Evolutionary conservation across 2,113 vertebrate genomes (phyloP), one percentile per base, ranked within the genome.

Genomic region (Tenebrosternarchus preto): DNA sequence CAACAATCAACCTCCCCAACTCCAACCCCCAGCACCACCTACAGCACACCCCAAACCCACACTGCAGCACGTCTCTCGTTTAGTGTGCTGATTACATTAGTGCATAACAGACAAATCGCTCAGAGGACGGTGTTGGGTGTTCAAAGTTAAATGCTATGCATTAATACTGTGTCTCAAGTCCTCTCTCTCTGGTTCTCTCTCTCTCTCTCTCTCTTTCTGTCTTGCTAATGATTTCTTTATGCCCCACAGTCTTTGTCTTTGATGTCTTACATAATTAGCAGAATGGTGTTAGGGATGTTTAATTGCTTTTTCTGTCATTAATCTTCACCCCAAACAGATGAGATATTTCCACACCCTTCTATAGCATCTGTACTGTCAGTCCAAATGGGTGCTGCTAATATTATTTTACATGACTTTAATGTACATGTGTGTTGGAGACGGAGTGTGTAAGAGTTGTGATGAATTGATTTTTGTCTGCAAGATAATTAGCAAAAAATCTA

Each of bases 251-350:
- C 60, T 84, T 84, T 86, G 80, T 85, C 84, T 76, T 76, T 19
- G 29, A 83, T 77, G 87, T 64, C 27, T 67, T 71, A 64, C 80
- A 71, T 85, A 90, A 90, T 89, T 85, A 86, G 78, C 77, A 61
- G 83, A 88, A 89, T 57, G 73, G 84, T 78, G 78, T 87, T 86
- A 82, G 74, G 69, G 78, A 20, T 80, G 83, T 80, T 86, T 88
- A 89, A 87, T 87, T 86, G 81, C 72, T 70, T 82, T 85, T 66
- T 59, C 78, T 80, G 61, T 59, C 86, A 84, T 87, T 89, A 83
- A 88, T 87, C 85, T 86, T 81, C 71, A 86, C 60, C 61, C 70
- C 83, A 85, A 88, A 83, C 77, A 86, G 76, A 88, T 88, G 85
- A 78, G 76, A 88, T 88, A 83, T 60, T 43, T 79, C 73, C 82